Evolutionary conservation across 2,888 invertebrate species (phyloP).

Genomic region (Stenoptilia bipunctidactyla): DNA sequence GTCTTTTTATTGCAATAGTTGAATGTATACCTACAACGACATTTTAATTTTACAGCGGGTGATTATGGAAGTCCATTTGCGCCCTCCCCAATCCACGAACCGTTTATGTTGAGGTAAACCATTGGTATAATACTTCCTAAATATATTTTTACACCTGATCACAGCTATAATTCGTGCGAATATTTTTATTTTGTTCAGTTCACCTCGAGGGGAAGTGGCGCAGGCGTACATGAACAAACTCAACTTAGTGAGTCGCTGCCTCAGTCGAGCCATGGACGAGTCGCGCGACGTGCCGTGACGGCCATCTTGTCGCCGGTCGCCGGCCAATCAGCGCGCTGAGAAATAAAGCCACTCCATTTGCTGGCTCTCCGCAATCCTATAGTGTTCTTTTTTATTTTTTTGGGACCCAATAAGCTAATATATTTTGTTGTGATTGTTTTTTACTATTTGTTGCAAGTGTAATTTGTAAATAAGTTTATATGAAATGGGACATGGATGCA

Average conservation of each 20-base stretch:
- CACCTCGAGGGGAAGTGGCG: slow-evolving; percentile 37
- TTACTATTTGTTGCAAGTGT: neutral
- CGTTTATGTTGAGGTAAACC: slow-evolving; percentile 39
- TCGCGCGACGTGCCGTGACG: slow-evolving; percentile 35
- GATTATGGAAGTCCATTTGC: no score
- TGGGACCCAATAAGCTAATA: no score
- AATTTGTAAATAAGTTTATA: neutral
- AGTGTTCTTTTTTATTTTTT: neutral
- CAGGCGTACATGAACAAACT: slow-evolving; percentile 38
- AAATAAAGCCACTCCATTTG: slow-evolving; percentile 4
- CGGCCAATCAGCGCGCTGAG: slow-evolving; percentile 6
- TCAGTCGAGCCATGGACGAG: slow-evolving; percentile 31
- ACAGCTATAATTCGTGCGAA: neutral
- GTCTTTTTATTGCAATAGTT: no score
- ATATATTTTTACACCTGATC: no score
- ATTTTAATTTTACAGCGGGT: no score
- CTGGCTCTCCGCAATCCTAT: slow-evolving; percentile 1
- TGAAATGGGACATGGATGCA: neutral
- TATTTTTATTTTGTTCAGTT: slow-evolving; percentile 21
- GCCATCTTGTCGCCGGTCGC: slow-evolving; percentile 5
- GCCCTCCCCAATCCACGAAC: slow-evolving; percentile 35
- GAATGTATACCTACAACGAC: no score
- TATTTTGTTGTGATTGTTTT: neutral
- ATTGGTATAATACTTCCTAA: neutral
- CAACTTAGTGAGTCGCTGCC: slow-evolving; percentile 39